Percentiles rank a stretch among this genome's conserved stretches.
These are phyloP conservation scores for Pseudochirops corinnae DNA, from an alignment of 2,797 vertebrate genomes.

Conservation along the genomic window DNA sequence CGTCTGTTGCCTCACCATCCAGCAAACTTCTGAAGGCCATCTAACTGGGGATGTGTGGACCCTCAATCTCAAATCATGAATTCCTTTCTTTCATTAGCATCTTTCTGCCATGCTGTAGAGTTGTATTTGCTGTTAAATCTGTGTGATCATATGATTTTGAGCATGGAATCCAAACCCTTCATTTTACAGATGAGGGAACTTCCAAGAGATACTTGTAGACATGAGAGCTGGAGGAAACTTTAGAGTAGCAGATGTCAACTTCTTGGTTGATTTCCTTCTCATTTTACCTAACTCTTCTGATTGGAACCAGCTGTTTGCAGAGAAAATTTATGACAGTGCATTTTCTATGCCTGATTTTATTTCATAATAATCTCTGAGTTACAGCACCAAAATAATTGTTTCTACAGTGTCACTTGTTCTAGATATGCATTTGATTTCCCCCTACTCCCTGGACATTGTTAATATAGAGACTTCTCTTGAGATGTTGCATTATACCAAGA, in stretches of 20 bases:
- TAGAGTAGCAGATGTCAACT: not conserved
- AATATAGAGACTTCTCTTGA: not conserved
- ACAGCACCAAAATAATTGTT: slow-evolving; percentile 56
- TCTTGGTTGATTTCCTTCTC: slow-evolving; percentile 48
- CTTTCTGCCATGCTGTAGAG: not conserved
- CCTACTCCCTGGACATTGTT: not conserved
- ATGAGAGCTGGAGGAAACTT: not conserved
- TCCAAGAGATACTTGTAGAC: not conserved
- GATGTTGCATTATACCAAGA: not conserved
- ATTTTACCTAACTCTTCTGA: slow-evolving; percentile 20
- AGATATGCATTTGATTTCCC: not conserved
- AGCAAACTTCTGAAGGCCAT: not conserved
- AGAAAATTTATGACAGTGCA: slow-evolving; percentile 16
- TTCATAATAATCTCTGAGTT: slow-evolving; percentile 63
- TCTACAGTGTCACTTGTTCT: slow-evolving; percentile 50
- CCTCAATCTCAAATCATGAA: not conserved
- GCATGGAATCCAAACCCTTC: not conserved
- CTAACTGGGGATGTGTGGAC: not conserved
- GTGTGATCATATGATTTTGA: not conserved
- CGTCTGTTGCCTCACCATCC: not conserved
- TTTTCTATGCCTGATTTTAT: not conserved
- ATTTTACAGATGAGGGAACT: not conserved
- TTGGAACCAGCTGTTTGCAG: slow-evolving; percentile 41
- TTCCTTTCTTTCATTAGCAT: not conserved
- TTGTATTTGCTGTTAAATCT: not conserved